These are phyloP conservation scores for Pelusios castaneus DNA, from an alignment of 2,113 vertebrate genomes.

Conservation along the genomic window DNA sequence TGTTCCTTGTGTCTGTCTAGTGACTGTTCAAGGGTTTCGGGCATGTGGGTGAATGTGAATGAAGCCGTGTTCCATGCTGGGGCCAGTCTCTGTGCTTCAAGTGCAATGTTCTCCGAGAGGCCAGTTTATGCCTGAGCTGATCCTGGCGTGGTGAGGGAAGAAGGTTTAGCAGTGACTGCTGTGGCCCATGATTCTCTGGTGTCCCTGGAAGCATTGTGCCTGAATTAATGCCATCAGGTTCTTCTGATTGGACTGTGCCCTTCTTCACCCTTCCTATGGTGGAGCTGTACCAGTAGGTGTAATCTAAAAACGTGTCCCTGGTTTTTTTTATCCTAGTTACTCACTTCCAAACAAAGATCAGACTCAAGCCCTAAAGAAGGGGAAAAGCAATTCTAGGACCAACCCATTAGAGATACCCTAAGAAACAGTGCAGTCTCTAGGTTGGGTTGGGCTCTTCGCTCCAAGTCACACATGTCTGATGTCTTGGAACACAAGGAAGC, in stretches of 20 bases:
- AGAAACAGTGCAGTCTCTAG: background rate
- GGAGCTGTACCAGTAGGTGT: background rate
- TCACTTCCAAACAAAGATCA: background rate
- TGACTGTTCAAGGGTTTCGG: background rate
- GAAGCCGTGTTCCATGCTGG: background rate
- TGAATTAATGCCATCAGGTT: background rate
- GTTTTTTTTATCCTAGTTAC: background rate
- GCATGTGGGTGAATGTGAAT: background rate
- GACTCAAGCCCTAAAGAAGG: background rate
- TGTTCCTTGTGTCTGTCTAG: background rate
- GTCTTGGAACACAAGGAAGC: background rate
- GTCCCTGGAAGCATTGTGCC: background rate
- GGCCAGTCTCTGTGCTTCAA: no score
- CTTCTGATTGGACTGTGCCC: accelerated
- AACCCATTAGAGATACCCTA: background rate
- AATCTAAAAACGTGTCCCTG: no score
- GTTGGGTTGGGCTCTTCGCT: background rate
- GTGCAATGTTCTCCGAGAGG: background rate
- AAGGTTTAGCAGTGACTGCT: background rate
- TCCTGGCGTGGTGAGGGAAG: background rate
- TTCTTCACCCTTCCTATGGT: background rate
- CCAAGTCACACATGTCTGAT: background rate
- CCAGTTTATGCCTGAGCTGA: background rate
- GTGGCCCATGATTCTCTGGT: background rate
- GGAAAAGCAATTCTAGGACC: background rate